phyloP scores from a whole-genome alignment of 2,113 vertebrate genomes.

The Hylia prasina region DNA sequence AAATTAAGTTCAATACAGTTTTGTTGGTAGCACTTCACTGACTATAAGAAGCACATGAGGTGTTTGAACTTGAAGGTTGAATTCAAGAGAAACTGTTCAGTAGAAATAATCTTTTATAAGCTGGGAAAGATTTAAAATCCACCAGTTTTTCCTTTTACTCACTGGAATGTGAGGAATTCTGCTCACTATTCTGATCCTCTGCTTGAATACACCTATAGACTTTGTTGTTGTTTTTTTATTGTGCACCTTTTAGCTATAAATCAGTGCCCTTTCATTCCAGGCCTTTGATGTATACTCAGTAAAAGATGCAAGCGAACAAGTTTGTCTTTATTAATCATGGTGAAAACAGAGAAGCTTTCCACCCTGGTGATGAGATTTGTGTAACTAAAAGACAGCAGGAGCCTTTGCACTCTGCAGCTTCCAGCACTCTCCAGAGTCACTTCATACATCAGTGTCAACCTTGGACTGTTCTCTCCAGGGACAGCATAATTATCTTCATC shows the following conservation, averaged over 20 bases:
- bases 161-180: background rate
- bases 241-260: background rate
- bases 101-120: background rate
- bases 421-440: background rate
- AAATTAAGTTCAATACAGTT: background rate
- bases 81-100: background rate
- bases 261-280: background rate
- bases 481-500: background rate
- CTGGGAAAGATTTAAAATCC: background rate
- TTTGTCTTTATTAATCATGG: background rate
- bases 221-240: no score
- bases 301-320: background rate
- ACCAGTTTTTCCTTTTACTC: background rate
- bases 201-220: background rate
- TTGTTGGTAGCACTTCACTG: background rate
- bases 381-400: slow-evolving; percentile 30
- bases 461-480: background rate
- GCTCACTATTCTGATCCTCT: background rate
- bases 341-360: slow-evolving; percentile 19
- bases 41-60: background rate
- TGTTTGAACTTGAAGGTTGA: background rate
- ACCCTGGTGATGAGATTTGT: background rate
- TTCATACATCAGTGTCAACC: slow-evolving; percentile 12
- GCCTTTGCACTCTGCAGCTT: background rate
- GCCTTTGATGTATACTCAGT: background rate